Conservation (phyloP, 2,888 invertebrate genomes). For the Heliconius cydno region DNA sequence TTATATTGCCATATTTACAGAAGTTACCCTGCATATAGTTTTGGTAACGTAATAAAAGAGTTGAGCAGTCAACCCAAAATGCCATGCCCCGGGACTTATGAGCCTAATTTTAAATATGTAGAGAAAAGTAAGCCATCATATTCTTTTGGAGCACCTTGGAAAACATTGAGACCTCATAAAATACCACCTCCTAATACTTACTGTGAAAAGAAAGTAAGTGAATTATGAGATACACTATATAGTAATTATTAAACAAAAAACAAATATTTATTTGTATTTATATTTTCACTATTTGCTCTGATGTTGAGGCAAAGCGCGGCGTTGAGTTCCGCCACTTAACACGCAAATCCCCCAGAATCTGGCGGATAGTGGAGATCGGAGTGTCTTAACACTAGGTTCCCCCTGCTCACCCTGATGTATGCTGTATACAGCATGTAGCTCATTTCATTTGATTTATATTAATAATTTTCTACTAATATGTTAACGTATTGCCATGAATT, state of each 20-base stretch:
- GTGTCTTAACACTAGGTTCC: too few relatives aligned
- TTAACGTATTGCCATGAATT: neutral
- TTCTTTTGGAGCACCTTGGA: constrained; percentile 61
- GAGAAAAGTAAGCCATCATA: constrained; percentile 62
- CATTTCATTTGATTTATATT: too few relatives aligned
- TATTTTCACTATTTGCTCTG: too few relatives aligned
- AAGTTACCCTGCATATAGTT: constrained; percentile 61
- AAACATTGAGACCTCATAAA: constrained; percentile 46
- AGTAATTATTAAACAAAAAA: neutral
- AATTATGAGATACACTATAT: neutral
- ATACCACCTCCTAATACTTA: constrained; percentile 68
- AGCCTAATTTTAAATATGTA: constrained; percentile 65
- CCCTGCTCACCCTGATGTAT: too few relatives aligned
- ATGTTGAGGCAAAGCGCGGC: too few relatives aligned
- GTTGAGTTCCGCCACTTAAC: too few relatives aligned
- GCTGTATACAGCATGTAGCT: too few relatives aligned
- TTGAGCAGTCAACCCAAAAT: constrained; percentile 47
- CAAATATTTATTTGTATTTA: too few relatives aligned
- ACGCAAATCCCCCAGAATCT: too few relatives aligned
- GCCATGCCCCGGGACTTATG: constrained; percentile 68
- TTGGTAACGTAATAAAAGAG: constrained; percentile 52
- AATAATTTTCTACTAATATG: too few relatives aligned
- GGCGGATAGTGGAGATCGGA: too few relatives aligned
- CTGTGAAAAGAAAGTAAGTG: constrained; percentile 71
- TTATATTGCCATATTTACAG: constrained; percentile 50